Percentiles rank a stretch among this genome's conserved stretches.
Evolutionary conservation across 2,888 invertebrate genomes (phyloP).

Genomic region (Diarsia dahlii): DNA sequence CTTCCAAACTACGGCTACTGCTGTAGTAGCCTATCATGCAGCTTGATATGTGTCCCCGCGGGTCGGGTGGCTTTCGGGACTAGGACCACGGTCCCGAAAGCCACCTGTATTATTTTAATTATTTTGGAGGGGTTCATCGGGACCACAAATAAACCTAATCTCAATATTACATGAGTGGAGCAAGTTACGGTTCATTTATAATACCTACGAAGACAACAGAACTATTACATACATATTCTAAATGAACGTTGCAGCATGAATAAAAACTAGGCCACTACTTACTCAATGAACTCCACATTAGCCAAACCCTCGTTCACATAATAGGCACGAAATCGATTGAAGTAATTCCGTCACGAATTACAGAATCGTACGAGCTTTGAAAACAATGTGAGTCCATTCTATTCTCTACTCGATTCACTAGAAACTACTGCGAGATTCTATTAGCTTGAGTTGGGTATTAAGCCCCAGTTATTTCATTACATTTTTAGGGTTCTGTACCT

Average conservation of each 20-base stretch:
- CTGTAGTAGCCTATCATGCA: no score
- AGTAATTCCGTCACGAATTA: slow-evolving; percentile 55
- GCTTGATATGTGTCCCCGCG: no score
- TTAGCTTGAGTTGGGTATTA: slow-evolving; percentile 4
- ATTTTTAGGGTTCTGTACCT: neutral
- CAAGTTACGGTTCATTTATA: no score
- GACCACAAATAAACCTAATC: no score
- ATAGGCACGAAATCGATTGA: slow-evolving; percentile 41
- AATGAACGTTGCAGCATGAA: neutral
- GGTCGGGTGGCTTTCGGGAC: no score
- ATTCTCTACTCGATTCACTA: slow-evolving; percentile 38
- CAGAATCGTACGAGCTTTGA: slow-evolving; percentile 39
- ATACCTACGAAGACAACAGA: no score
- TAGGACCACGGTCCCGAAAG: no score
- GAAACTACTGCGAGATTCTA: slow-evolving; percentile 34
- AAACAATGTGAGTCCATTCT: slow-evolving; percentile 51
- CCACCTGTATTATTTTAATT: no score
- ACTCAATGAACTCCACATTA: neutral
- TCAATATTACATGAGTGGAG: no score
- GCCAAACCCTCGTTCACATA: slow-evolving; percentile 24
- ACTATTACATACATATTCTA: no score
- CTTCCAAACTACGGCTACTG: no score
- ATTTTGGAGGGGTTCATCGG: no score
- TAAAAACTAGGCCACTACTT: neutral
- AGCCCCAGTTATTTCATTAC: slow-evolving; percentile 36